A percentile compares a stretch with the other conserved stretches of the same genome.
These are phyloP conservation scores for Rhabditoides inermis DNA, from an alignment of 2,888 invertebrate genomes.

Conservation along the genomic window DNA sequence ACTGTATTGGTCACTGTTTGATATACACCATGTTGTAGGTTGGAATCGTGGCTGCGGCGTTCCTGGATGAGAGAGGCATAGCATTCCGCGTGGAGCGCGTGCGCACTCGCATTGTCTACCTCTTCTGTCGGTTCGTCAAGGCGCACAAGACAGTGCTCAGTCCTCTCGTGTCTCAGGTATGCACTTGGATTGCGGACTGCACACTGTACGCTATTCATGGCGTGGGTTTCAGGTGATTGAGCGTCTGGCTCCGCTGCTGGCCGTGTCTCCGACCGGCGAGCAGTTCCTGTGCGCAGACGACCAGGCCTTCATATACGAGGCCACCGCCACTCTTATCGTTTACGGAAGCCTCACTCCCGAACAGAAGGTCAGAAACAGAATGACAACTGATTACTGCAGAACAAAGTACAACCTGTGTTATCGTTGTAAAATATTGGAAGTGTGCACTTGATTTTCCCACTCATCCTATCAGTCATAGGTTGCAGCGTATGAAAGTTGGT, in stretches of 20 bases:
- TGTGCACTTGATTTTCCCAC: no score
- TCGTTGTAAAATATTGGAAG: no score
- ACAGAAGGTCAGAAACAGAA: conserved; percentile 20
- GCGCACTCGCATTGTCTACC: conserved; percentile 58
- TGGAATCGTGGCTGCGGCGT: conserved; percentile 25
- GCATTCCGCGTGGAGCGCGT: conserved; percentile 50
- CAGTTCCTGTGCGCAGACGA: conserved; percentile 57
- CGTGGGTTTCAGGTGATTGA: conserved; percentile 52
- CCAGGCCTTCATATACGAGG: conserved; percentile 61
- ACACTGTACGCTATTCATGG: not conserved
- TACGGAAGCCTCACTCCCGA: conserved; percentile 56
- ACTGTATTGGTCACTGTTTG: no score
- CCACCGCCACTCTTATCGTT: conserved; percentile 59
- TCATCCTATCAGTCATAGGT: no score
- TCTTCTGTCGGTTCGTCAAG: conserved; percentile 60
- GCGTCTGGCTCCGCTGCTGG: conserved; percentile 58
- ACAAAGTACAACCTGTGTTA: no score
- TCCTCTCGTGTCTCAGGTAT: conserved; percentile 28
- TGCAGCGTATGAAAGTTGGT: no score
- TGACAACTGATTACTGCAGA: not conserved
- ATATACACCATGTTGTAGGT: no score
- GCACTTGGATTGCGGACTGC: not conserved
- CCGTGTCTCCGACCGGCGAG: conserved; percentile 55
- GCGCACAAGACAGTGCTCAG: conserved; percentile 56
- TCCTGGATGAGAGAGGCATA: conserved; percentile 28